phyloP scores from a whole-genome alignment of 2,888 invertebrate genomes.

The Campaea margaritaria region DNA sequence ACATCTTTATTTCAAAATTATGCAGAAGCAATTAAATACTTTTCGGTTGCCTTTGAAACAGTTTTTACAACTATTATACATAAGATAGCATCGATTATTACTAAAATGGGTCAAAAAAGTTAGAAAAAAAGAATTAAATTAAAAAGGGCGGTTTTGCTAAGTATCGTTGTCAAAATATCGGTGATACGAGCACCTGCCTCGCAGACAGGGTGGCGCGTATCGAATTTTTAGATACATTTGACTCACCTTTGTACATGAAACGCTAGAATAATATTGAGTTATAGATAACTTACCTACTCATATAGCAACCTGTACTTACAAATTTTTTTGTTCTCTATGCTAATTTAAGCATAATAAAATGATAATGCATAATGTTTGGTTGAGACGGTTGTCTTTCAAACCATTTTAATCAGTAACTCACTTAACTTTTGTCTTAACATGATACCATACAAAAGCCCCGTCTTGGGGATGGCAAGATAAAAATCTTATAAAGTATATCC shows the following conservation, averaged over 20 bases:
- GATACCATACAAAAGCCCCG: conserved; percentile 47
- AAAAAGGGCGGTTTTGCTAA: conserved; percentile 80
- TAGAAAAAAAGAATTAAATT: conserved; percentile 71
- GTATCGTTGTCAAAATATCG: conserved; percentile 83
- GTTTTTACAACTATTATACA: conserved; percentile 60
- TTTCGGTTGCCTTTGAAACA: conserved; percentile 40
- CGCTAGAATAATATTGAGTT: background rate
- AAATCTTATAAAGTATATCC: conserved; percentile 68
- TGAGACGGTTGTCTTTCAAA: conserved; percentile 1
- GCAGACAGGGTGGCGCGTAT: conserved; percentile 77
- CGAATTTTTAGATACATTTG: conserved; percentile 54
- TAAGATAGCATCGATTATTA: conserved; percentile 64
- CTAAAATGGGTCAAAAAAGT: conserved; percentile 75
- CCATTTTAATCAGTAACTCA: conserved; percentile 11
- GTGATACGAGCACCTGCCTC: conserved; percentile 70
- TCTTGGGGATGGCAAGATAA: conserved; percentile 52
- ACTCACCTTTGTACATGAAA: conserved; percentile 16
- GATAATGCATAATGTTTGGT: background rate
- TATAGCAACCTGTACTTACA: too few relatives aligned
- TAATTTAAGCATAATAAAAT: background rate
- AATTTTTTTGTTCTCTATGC: background rate
- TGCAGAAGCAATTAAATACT: conserved; percentile 26
- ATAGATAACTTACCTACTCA: too few relatives aligned
- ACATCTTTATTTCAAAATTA: conserved; percentile 20
- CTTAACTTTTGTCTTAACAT: conserved; percentile 41